Conservation (phyloP, 1,140 invertebrate species). For the Semibalanus balanoides region DNA sequence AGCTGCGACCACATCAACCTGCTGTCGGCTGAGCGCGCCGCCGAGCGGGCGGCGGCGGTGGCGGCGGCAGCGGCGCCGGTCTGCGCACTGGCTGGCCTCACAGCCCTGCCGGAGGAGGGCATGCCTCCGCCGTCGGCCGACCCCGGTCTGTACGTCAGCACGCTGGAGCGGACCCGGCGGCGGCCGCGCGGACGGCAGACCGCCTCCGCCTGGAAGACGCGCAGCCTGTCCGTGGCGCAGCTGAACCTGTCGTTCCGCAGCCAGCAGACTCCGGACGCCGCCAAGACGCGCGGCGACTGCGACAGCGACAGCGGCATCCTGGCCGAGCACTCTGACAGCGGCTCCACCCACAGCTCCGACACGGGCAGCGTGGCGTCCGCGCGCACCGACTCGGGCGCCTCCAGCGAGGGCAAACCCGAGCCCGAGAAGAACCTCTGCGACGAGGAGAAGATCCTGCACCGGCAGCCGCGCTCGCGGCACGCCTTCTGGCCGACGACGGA, state of each 20-base stretch:
- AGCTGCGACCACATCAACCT: constrained; percentile 2
- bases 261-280: neutral
- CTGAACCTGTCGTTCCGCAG: neutral
- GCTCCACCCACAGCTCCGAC: neutral
- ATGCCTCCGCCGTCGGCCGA: neutral
- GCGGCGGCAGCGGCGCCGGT: too few species aligned
- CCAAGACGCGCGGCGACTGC: neutral
- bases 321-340: neutral
- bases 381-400: too few species aligned
- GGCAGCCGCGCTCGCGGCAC: too few species aligned
- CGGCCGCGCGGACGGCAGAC: neutral
- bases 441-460: too few species aligned
- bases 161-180: neutral
- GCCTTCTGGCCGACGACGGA: too few species aligned
- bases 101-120: neutral
- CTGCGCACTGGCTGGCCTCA: neutral
- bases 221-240: neutral
- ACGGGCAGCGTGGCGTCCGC: neutral
- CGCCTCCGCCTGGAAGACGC: neutral
- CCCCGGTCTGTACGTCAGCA: neutral
- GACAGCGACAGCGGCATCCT: neutral
- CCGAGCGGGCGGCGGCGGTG: neutral
- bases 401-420: too few species aligned
- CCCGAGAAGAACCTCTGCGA: too few species aligned
- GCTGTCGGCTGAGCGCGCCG: neutral